These are phyloP conservation scores for Nylanderia fulva DNA, from an alignment of 1,140 invertebrate species.

Conservation along the genomic window DNA sequence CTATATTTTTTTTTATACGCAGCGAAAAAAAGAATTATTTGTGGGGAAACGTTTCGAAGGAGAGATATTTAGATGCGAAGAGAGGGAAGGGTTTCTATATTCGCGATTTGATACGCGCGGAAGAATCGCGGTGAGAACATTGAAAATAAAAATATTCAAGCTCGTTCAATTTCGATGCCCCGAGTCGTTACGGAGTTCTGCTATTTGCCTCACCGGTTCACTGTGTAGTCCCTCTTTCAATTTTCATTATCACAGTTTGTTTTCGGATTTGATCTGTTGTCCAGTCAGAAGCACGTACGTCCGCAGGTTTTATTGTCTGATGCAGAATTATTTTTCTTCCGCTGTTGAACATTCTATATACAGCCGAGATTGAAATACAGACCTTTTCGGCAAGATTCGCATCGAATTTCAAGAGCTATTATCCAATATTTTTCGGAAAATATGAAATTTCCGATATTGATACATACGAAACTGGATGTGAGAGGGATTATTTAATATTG, in stretches of 20 bases:
- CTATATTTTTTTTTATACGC: neutral
- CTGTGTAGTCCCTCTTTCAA: constrained; percentile 65
- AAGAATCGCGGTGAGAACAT: constrained; percentile 44
- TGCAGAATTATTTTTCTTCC: constrained; percentile 40
- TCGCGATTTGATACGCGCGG: constrained; percentile 41
- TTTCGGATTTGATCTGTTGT: constrained; percentile 65
- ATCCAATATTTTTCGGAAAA: neutral
- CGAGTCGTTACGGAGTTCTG: constrained; percentile 66
- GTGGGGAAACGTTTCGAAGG: neutral
- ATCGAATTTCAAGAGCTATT: neutral
- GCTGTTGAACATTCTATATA: neutral
- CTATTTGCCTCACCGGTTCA: constrained; percentile 63
- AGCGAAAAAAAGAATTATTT: neutral
- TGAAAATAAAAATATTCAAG: constrained; percentile 51
- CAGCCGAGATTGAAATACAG: constrained; percentile 12
- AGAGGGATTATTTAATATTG: neutral
- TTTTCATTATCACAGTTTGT: constrained; percentile 73
- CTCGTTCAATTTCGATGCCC: constrained; percentile 66
- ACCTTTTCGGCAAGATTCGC: constrained; percentile 24
- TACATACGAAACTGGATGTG: neutral
- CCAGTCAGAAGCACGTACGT: constrained; percentile 57
- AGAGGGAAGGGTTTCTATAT: neutral
- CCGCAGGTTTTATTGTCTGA: constrained; percentile 37
- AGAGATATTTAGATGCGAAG: neutral
- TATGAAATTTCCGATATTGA: neutral